Percentiles rank a stretch among this genome's conserved stretches.
Evolutionary conservation across 2,888 invertebrate species (phyloP).

Genomic region (Hedychridium roseum): DNA sequence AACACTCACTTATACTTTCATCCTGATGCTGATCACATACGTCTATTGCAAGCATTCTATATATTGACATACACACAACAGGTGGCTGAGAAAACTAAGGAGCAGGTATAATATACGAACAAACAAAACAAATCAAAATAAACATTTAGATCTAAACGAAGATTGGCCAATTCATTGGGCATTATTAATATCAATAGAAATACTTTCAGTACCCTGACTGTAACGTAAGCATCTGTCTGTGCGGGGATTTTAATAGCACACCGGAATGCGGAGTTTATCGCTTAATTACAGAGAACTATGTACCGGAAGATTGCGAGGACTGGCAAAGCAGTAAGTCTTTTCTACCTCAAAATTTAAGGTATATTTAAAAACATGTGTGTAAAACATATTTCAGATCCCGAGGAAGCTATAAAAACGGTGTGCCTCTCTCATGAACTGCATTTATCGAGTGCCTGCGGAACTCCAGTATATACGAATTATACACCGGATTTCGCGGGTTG

Average conservation of each 20-base stretch:
- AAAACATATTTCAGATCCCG: slow-evolving; percentile 66
- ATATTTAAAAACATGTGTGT: slow-evolving; percentile 6
- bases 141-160: slow-evolving; percentile 1
- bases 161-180: slow-evolving; percentile 1
- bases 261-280: slow-evolving; percentile 85
- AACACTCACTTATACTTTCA: slow-evolving; percentile 96
- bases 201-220: slow-evolving; percentile 57
- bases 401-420: slow-evolving; percentile 73
- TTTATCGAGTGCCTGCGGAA: slow-evolving; percentile 83
- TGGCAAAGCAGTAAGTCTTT: slow-evolving; percentile 79
- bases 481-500: slow-evolving; percentile 84
- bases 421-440: slow-evolving; percentile 71
- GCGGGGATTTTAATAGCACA: slow-evolving; percentile 93
- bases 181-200: background rate
- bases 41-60: slow-evolving; percentile 84
- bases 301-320: slow-evolving; percentile 73
- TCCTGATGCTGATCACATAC: slow-evolving; percentile 88
- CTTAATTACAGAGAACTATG: slow-evolving; percentile 75
- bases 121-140: slow-evolving; percentile 43
- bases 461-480: slow-evolving; percentile 85
- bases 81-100: slow-evolving; percentile 64
- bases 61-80: slow-evolving; percentile 75
- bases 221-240: slow-evolving; percentile 77
- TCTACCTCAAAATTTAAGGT: slow-evolving; percentile 12
- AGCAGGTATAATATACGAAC: slow-evolving; percentile 47